Conservation (phyloP, 2,888 invertebrate genomes). For the Horisme vitalbata region DNA sequence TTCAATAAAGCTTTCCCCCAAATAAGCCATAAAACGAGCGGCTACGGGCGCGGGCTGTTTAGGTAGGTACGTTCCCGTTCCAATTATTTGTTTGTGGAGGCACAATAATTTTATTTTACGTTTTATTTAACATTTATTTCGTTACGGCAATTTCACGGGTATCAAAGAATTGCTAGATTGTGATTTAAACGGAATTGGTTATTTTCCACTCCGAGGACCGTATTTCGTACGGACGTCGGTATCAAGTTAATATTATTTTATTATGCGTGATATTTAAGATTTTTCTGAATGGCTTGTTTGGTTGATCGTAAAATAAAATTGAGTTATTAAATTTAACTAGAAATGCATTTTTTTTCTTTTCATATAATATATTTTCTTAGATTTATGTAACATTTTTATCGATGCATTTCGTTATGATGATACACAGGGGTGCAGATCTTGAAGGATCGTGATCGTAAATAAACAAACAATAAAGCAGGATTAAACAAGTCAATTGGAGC, state of each 20-base stretch:
- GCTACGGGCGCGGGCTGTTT: slow-evolving; percentile 71
- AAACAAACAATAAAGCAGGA: slow-evolving; percentile 77
- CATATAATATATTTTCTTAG: too few relatives aligned
- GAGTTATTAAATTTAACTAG: slow-evolving; percentile 9
- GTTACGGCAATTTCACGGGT: slow-evolving; percentile 83
- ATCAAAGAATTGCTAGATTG: slow-evolving; percentile 81
- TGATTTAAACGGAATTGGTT: slow-evolving; percentile 81
- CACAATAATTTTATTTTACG: slow-evolving; percentile 82
- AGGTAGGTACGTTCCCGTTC: slow-evolving; percentile 66
- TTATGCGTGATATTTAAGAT: slow-evolving; percentile 68
- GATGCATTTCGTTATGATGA: too few relatives aligned
- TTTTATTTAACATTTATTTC: slow-evolving; percentile 83
- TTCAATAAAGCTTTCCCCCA: slow-evolving; percentile 83
- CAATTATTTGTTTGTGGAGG: slow-evolving; percentile 83
- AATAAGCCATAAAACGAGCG: slow-evolving; percentile 82
- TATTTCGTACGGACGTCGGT: slow-evolving; percentile 44
- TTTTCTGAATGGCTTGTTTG: slow-evolving; percentile 52
- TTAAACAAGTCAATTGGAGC: slow-evolving; percentile 77
- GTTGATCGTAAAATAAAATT: slow-evolving; percentile 38
- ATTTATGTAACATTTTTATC: too few relatives aligned
- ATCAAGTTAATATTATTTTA: slow-evolving; percentile 74
- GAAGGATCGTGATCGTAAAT: slow-evolving; percentile 48
- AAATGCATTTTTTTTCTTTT: too few relatives aligned
- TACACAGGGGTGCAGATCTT: too few relatives aligned
- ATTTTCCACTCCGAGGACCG: slow-evolving; percentile 77